These are phyloP conservation scores for Sitophilus oryzae DNA, from an alignment of 1,140 invertebrate species.

Conservation along the genomic window DNA sequence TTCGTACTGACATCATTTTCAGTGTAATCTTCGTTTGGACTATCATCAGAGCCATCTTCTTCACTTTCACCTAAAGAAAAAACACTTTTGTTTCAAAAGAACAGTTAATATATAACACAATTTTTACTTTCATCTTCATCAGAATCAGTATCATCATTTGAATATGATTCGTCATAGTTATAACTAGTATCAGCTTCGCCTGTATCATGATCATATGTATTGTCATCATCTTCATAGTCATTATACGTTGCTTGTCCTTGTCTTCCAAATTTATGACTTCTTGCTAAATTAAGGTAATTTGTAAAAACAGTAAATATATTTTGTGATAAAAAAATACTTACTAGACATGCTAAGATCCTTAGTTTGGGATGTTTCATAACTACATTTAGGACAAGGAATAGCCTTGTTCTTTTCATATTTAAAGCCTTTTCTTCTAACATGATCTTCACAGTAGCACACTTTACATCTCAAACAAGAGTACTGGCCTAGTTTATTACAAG, in stretches of 20 bases:
- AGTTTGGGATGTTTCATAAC: conserved; percentile 83
- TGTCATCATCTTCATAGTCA: conserved; percentile 55
- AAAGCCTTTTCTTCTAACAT: conserved; percentile 87
- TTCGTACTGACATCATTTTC: conserved; percentile 1
- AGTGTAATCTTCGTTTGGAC: not conserved
- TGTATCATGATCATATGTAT: conserved; percentile 50
- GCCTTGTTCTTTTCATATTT: conserved; percentile 85
- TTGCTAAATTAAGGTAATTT: conserved; percentile 48
- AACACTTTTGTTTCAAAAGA: not conserved
- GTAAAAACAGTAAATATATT: not conserved
- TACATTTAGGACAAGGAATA: conserved; percentile 93
- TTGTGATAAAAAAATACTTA: conserved; percentile 50
- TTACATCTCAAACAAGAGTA: conserved; percentile 94
- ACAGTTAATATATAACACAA: not conserved
- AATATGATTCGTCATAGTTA: conserved; percentile 46
- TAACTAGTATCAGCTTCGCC: conserved; percentile 52
- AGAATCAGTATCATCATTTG: conserved; percentile 45
- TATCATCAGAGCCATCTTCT: not conserved
- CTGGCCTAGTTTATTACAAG: conserved; percentile 89
- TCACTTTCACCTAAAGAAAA: not conserved
- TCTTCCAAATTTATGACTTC: conserved; percentile 75
- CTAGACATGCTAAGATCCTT: conserved; percentile 95
- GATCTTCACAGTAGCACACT: conserved; percentile 94
- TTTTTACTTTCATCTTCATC: conserved; percentile 36
- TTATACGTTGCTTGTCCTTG: conserved; percentile 58